These are phyloP conservation scores for Alauda arvensis DNA, from an alignment of 2,797 vertebrate species.

Conservation along the genomic window DNA sequence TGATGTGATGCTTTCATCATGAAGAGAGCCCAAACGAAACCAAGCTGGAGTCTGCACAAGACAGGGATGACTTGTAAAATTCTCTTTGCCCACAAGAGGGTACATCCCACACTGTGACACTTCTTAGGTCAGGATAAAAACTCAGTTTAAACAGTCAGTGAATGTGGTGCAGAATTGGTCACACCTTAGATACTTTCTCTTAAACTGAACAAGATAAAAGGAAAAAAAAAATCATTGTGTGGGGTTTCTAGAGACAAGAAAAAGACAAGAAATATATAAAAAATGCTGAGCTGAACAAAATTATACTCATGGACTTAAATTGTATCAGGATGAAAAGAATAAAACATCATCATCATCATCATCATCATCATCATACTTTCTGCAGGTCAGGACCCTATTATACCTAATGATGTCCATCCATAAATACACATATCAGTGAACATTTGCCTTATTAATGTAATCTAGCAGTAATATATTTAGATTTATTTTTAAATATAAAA, in stretches of 20 bases:
- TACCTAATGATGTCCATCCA: neutral
- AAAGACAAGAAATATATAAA: neutral
- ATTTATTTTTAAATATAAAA: neutral
- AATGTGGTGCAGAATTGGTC: neutral
- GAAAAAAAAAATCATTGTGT: neutral
- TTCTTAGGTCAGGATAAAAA: neutral
- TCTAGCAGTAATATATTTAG: neutral
- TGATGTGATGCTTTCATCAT: no score
- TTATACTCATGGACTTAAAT: neutral
- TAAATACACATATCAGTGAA: neutral
- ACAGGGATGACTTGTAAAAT: neutral
- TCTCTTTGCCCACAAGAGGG: conserved; percentile 28
- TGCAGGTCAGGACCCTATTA: neutral
- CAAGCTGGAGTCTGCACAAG: neutral
- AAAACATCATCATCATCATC: neutral
- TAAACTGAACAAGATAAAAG: neutral
- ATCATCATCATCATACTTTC: neutral
- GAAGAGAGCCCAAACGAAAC: neutral
- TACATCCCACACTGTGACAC: neutral
- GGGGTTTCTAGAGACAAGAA: neutral
- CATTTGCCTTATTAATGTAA: neutral
- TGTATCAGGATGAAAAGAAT: neutral
- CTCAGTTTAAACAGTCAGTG: neutral
- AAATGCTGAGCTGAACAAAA: neutral
- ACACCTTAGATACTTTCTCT: neutral